phyloP scores from a whole-genome alignment of 2,888 invertebrate genomes.

The Cheilosia vernalis region DNA sequence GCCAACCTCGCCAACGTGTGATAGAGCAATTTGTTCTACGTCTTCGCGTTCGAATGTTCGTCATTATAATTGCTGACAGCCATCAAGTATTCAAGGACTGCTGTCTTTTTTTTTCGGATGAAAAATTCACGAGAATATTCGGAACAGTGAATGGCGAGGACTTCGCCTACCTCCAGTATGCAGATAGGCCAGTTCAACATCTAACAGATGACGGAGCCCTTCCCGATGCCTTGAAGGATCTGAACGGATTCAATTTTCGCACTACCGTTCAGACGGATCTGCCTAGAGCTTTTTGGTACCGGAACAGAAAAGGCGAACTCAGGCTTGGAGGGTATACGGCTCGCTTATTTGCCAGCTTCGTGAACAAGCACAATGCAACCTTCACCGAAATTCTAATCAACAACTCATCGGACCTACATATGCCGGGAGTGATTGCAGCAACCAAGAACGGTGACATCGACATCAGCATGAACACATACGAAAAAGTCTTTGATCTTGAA shows the following conservation, averaged over 20 bases:
- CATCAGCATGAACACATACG: constrained; percentile 51
- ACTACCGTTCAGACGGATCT: constrained; percentile 38
- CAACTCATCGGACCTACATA: constrained; percentile 12
- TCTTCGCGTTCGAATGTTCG: constrained; percentile 32
- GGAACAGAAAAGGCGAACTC: background rate
- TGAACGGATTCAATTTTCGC: constrained; percentile 53
- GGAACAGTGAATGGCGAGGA: background rate
- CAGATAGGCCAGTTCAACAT: background rate
- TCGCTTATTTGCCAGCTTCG: constrained; percentile 21
- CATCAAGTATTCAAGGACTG: background rate
- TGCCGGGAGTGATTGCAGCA: constrained; percentile 10
- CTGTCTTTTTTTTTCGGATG: constrained; percentile 11
- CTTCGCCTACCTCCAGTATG: constrained; percentile 32
- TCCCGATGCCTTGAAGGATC: constrained; percentile 29
- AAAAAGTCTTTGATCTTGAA: background rate
- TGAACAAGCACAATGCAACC: constrained; percentile 44
- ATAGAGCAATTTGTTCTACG: background rate
- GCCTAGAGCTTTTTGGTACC: constrained; percentile 43
- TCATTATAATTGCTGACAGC: background rate
- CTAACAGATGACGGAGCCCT: background rate
- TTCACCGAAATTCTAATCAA: constrained; percentile 35
- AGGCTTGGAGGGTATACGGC: constrained; percentile 38
- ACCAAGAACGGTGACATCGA: constrained; percentile 28
- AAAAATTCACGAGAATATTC: constrained; percentile 47
- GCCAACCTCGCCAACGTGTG: background rate